phyloP scores from a whole-genome alignment of 2,113 vertebrate species.

The Lagopus leucura region DNA sequence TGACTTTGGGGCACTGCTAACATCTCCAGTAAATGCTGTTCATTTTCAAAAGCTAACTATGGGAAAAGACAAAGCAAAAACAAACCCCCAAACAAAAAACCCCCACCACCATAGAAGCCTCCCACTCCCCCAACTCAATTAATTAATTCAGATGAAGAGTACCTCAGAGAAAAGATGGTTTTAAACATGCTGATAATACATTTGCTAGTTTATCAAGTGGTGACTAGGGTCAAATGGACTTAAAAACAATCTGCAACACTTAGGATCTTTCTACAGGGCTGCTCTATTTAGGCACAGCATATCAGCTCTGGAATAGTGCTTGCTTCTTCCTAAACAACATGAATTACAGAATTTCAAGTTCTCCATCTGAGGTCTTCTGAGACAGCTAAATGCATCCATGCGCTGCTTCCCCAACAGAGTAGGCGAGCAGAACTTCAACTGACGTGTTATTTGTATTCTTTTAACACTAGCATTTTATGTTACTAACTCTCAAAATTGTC shows the following conservation, averaged over 20 bases:
- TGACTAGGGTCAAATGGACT: neutral
- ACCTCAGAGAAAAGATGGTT: neutral
- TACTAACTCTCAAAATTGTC: conserved; percentile 13
- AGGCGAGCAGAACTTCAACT: conserved; percentile 3
- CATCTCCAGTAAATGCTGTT: neutral
- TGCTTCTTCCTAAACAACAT: neutral
- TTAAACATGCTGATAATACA: neutral
- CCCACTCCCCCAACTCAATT: neutral
- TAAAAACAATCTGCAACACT: neutral
- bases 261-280: neutral
- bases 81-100: neutral
- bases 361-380: neutral
- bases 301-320: neutral
- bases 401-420: neutral
- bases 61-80: neutral
- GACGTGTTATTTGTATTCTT: neutral
- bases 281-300: neutral
- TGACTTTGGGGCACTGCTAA: neutral
- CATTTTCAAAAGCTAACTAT: neutral
- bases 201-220: neutral
- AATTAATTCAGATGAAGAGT: neutral
- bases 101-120: too few relatives aligned
- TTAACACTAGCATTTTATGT: conserved; percentile 1
- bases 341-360: neutral
- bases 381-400: neutral